Evolutionary conservation across 2,888 invertebrate species (phyloP), one percentile per base, ranked within the genome.

Genomic region (Tribolium freemani): DNA sequence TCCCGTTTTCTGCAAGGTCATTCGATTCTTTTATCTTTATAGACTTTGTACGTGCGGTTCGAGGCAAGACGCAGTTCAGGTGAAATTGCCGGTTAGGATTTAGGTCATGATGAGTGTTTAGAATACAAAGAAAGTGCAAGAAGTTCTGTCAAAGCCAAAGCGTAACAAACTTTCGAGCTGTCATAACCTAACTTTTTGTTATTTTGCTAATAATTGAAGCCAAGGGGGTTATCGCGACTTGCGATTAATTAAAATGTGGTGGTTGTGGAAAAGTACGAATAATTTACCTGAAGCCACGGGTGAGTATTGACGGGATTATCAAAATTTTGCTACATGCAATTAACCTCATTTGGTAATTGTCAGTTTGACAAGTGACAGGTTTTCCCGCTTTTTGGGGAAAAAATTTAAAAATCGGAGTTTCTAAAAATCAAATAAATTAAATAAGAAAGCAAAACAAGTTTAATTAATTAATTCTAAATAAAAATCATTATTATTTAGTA

Each of bases 201-300:
- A 10, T 13, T 38, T 60, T 11, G 16, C 9, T 3, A 8, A 26
- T 45, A 9, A n/a, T 58, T 5, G 11, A 1, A 2, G 10, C 9
- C 6, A 6, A n/a, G 6, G 13, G 16, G 8, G 21, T 8, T n/a
- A 16, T 16, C 26, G 63, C 3, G 11, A 13, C 26, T 50, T 26
- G 6, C 5, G 5, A 26, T n/a, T 1, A 4, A 8, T 5, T 5
- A 72, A 69, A 20, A 81, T 82, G 82, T 81, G 78, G 80, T 75
- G 74, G 66, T 77, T 73, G 57, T 76, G 61, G 9, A 77, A 76
- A 54, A 69, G 69, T 44, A 75, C 71, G 9, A 70, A 72, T 38
- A 80, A 82, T 77, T 77, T 83, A 78, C 83, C 83, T 75, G 70
- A 75, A 69, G 73, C 80, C 26, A 76, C 74, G 77, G 83, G 83